A percentile compares a stretch with the other conserved stretches of the same genome.
Evolutionary conservation across 2,113 vertebrate species (phyloP).

Genomic region (Calidris pygmaea): DNA sequence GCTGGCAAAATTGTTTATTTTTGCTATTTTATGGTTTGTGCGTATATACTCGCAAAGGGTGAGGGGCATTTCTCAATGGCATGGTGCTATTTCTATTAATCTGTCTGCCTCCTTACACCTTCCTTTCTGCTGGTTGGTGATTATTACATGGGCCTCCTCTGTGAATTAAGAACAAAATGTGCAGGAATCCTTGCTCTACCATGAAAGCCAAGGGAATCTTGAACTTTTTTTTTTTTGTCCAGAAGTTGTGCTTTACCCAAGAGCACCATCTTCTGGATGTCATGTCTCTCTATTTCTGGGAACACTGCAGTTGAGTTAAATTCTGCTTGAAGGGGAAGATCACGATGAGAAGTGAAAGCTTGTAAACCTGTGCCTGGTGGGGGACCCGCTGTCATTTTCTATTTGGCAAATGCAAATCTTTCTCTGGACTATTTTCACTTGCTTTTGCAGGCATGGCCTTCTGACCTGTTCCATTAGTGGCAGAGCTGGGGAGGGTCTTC

Average conservation of each 20-base stretch:
- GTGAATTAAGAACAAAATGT: neutral
- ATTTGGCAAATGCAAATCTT: neutral
- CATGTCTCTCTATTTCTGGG: neutral
- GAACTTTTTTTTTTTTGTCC: neutral
- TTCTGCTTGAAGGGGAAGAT: neutral
- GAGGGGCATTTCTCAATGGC: neutral
- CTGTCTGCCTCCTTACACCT: neutral
- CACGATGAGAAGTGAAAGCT: neutral
- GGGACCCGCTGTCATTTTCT: neutral
- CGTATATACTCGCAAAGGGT: accelerated
- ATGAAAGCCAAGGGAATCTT: neutral
- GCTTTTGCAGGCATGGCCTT: neutral
- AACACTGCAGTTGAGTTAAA: neutral
- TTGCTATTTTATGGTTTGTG: neutral
- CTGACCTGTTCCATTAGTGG: neutral
- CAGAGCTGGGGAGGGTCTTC: neutral
- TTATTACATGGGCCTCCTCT: neutral
- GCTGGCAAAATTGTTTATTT: neutral
- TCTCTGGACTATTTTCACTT: neutral
- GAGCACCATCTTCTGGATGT: slow-evolving; percentile 57
- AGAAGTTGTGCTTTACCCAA: slow-evolving; percentile 8
- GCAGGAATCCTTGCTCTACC: neutral
- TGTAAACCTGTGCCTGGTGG: neutral
- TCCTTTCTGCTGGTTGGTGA: neutral
- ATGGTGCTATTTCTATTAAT: neutral